A percentile compares a stretch with the other conserved stretches of the same genome.
Conservation (phyloP, 2,888 invertebrate genomes). For the Hydraecia micacea region DNA sequence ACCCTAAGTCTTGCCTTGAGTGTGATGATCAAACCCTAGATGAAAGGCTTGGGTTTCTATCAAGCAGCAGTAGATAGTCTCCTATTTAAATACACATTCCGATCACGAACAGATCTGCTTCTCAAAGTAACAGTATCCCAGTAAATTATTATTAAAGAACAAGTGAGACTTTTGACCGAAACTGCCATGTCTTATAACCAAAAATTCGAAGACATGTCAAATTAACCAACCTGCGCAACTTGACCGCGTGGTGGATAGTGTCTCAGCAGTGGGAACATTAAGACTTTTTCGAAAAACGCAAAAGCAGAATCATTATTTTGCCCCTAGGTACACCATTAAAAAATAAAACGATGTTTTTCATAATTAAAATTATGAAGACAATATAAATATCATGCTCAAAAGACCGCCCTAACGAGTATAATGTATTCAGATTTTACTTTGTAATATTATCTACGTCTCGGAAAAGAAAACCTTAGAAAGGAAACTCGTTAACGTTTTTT, state of each 20-base stretch:
- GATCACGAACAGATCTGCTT: background rate
- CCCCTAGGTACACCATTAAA: background rate
- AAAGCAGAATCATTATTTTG: background rate
- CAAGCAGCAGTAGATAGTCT: background rate
- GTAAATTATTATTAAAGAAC: background rate
- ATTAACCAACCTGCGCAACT: background rate
- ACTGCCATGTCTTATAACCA: background rate
- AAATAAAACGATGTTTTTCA: constrained; percentile 9
- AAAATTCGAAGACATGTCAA: background rate
- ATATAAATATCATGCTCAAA: constrained; percentile 46
- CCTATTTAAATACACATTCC: background rate
- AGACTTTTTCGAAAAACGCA: background rate
- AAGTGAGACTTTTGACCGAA: background rate
- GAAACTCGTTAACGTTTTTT: constrained; percentile 63
- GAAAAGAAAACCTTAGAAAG: constrained; percentile 57
- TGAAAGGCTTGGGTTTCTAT: background rate
- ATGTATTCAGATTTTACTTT: constrained; percentile 63
- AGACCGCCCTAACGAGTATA: constrained; percentile 45
- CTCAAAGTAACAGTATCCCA: background rate
- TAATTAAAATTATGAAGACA: constrained; percentile 46
- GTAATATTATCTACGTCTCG: constrained; percentile 61
- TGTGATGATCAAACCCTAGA: background rate
- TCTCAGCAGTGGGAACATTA: background rate
- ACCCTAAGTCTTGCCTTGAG: background rate
- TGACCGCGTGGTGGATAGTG: background rate